These are phyloP conservation scores for Drosophila lacertosa DNA, from an alignment of 1,140 invertebrate genomes.

Conservation along the genomic window DNA sequence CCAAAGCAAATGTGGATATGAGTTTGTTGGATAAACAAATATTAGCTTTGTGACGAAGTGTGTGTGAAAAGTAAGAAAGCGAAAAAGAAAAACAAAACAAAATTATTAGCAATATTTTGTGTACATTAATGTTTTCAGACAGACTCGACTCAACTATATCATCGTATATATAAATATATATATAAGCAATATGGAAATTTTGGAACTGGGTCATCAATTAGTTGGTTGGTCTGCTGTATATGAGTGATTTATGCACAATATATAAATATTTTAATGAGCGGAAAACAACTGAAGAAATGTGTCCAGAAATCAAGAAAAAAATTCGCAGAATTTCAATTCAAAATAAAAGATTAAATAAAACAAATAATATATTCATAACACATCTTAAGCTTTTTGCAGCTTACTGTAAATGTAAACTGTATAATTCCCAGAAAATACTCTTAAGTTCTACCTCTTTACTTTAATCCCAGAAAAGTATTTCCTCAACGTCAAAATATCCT, in stretches of 20 bases:
- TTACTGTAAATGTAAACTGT: background rate
- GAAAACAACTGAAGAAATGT: constrained; percentile 9
- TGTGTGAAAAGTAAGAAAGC: background rate
- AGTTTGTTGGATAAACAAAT: constrained; percentile 71
- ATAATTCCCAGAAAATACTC: background rate
- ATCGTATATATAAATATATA: constrained; percentile 8
- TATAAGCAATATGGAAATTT: constrained; percentile 39
- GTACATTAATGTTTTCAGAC: constrained; percentile 8
- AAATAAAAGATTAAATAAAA: background rate
- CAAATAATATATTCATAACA: too few species aligned
- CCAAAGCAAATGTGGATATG: constrained; percentile 60
- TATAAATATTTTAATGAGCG: constrained; percentile 3
- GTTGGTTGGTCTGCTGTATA: constrained; percentile 6
- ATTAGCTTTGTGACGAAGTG: constrained; percentile 19
- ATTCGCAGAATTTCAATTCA: too few species aligned
- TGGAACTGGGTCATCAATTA: constrained; percentile 40
- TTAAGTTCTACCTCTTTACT: background rate
- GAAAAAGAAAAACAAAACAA: background rate
- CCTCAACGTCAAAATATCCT: background rate
- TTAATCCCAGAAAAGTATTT: background rate
- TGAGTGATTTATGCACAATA: constrained; percentile 6
- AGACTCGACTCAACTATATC: constrained; percentile 12
- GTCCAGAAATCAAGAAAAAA: background rate
- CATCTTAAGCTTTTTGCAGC: too few species aligned
- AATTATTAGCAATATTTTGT: constrained; percentile 20